These are phyloP conservation scores for Toxostoma redivivum DNA, from an alignment of 2,113 vertebrate species.

Conservation along the genomic window DNA sequence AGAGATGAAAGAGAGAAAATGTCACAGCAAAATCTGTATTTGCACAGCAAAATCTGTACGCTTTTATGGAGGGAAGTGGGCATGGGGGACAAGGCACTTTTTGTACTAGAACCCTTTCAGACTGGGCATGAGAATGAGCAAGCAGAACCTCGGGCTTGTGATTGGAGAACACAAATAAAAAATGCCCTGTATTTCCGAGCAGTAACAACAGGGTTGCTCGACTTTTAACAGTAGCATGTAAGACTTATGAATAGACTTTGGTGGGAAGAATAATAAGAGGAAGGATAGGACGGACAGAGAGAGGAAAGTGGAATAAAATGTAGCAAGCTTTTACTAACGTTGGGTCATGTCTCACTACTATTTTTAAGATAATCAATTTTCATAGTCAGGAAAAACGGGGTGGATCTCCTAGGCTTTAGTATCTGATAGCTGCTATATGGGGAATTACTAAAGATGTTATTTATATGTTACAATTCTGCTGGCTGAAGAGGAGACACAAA, in stretches of 20 bases:
- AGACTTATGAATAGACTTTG: background rate
- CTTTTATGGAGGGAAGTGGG: background rate
- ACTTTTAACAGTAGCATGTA: background rate
- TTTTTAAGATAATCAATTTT: conserved; percentile 24
- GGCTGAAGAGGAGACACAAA: background rate
- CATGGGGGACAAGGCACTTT: background rate
- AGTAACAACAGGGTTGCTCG: background rate
- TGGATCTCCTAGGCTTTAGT: background rate
- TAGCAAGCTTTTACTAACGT: background rate
- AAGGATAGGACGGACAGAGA: background rate
- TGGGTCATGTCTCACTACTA: background rate
- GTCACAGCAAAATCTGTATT: background rate
- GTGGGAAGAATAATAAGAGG: background rate
- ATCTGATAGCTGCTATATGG: background rate
- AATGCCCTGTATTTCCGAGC: background rate
- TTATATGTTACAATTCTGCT: background rate
- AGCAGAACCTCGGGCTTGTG: background rate
- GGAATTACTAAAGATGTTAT: background rate
- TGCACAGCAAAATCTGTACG: background rate
- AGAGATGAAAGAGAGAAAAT: background rate
- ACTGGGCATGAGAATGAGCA: background rate
- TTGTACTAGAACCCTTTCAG: background rate
- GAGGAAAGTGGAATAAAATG: background rate
- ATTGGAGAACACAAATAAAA: background rate
- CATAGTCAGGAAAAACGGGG: background rate